Conservation (phyloP, 1,140 invertebrate species). For the Philotrypesis tridentata region DNA sequence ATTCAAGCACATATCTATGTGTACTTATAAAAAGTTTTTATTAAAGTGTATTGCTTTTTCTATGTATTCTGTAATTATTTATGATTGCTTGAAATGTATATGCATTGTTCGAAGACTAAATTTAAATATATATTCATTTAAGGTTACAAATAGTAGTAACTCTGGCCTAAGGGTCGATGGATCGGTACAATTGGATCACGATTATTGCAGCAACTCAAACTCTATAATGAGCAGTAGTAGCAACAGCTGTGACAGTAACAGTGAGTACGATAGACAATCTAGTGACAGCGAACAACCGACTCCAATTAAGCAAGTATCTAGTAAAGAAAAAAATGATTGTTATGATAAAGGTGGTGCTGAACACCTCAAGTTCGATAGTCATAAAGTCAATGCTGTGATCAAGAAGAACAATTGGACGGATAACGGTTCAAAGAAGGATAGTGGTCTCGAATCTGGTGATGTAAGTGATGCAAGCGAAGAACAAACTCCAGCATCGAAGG, state of each 20-base stretch:
- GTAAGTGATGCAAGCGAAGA: constrained; percentile 68
- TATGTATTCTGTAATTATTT: neutral
- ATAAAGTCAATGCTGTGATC: constrained; percentile 11
- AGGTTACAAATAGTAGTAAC: constrained; percentile 22
- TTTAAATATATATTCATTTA: constrained; percentile 12
- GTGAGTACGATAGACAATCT: constrained; percentile 51
- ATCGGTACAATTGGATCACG: constrained; percentile 72
- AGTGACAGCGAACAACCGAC: constrained; percentile 48
- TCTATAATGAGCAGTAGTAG: constrained; percentile 25
- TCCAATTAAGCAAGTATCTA: constrained; percentile 43
- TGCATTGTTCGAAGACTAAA: neutral
- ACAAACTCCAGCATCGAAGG: neutral
- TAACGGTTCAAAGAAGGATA: constrained; percentile 68
- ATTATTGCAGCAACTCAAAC: constrained; percentile 71
- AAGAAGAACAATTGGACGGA: constrained; percentile 51
- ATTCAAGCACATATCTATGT: no score
- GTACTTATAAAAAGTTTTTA: no score
- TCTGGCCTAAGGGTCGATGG: constrained; percentile 48
- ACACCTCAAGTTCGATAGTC: constrained; percentile 27
- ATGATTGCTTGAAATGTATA: no score
- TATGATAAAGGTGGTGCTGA: constrained; percentile 17
- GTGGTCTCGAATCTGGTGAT: constrained; percentile 69
- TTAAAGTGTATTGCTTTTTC: neutral
- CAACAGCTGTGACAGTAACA: constrained; percentile 44
- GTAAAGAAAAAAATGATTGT: constrained; percentile 2